Percentiles rank a stretch among this genome's conserved stretches.
phyloP scores from a whole-genome alignment of 2,797 vertebrate genomes.

The Peromyscus attwateri region DNA sequence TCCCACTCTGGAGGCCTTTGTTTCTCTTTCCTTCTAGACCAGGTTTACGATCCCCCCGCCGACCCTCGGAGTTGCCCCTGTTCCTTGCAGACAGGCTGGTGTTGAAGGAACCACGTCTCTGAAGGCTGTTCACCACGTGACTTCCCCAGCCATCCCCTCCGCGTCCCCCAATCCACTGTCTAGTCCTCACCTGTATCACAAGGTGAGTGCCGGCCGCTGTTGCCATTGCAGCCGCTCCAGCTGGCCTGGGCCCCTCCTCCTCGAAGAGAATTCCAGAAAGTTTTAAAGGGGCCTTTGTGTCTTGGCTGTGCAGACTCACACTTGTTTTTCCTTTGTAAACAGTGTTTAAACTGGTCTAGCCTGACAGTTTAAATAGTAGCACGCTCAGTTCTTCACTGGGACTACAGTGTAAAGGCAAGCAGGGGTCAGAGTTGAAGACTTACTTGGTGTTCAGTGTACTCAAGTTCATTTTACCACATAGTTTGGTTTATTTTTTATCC shows the following conservation, averaged over 20 bases:
- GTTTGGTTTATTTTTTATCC: neutral
- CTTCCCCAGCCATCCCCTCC: slow-evolving; percentile 85
- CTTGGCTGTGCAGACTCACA: neutral
- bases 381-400: neutral
- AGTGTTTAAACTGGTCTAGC: neutral
- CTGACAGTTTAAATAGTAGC: neutral
- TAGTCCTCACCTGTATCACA: slow-evolving; percentile 88
- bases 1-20: neutral
- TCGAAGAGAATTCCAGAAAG: neutral
- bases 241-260: rapidly evolving
- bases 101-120: slow-evolving; percentile 86
- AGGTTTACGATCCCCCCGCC: slow-evolving; percentile 84
- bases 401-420: neutral
- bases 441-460: neutral
- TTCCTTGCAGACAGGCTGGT: slow-evolving; percentile 89
- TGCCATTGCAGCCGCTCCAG: neutral
- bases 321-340: neutral
- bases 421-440: neutral
- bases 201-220: slow-evolving; percentile 70
- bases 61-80: slow-evolving; percentile 86
- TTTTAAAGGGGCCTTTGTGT: neutral
- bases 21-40: slow-evolving; percentile 81
- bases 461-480: neutral
- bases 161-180: slow-evolving; percentile 86
- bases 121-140: slow-evolving; percentile 87